Percentiles rank a stretch among this genome's conserved stretches.
Conservation (phyloP, 1,140 invertebrate genomes). For the Cheumatopsyche charites region DNA sequence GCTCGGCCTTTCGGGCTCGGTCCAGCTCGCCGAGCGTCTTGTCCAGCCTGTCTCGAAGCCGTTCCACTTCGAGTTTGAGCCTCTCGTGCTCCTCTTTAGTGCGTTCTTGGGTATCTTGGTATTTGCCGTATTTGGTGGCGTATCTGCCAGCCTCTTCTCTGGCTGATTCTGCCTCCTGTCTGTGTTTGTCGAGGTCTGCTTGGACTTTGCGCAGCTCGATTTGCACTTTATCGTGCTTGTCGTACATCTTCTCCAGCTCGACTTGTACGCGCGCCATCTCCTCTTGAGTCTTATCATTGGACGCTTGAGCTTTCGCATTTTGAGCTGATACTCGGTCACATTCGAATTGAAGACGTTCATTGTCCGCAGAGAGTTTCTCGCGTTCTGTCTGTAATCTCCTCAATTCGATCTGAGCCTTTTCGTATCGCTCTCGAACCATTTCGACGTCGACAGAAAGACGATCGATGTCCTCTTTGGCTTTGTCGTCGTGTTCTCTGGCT, state of each 20-base stretch:
- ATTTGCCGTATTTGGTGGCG: constrained; percentile 76
- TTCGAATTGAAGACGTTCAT: constrained; percentile 85
- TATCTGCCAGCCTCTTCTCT: constrained; percentile 77
- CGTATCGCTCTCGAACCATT: constrained; percentile 87
- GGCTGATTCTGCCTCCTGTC: constrained; percentile 72
- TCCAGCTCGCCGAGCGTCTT: constrained; percentile 81
- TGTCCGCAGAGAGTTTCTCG: constrained; percentile 83
- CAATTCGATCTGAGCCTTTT: constrained; percentile 85
- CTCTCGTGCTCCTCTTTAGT: constrained; percentile 81
- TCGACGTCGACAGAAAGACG: constrained; percentile 77
- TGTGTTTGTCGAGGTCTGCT: constrained; percentile 73
- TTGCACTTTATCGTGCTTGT: constrained; percentile 85
- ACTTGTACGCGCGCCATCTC: constrained; percentile 84
- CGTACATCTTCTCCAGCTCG: constrained; percentile 89
- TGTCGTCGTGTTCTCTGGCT: constrained; percentile 89
- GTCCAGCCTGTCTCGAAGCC: constrained; percentile 81
- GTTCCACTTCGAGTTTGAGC: constrained; percentile 81
- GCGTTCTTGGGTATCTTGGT: constrained; percentile 80
- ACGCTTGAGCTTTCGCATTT: constrained; percentile 79
- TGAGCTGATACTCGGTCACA: constrained; percentile 82
- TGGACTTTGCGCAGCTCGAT: constrained; percentile 82
- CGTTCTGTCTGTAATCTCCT: constrained; percentile 81
- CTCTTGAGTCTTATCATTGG: constrained; percentile 87
- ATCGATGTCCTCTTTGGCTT: constrained; percentile 87
- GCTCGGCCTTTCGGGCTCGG: constrained; percentile 70